Evolutionary conservation across 1,140 invertebrate species (phyloP).

Genomic region (Trichonephila clavata): DNA sequence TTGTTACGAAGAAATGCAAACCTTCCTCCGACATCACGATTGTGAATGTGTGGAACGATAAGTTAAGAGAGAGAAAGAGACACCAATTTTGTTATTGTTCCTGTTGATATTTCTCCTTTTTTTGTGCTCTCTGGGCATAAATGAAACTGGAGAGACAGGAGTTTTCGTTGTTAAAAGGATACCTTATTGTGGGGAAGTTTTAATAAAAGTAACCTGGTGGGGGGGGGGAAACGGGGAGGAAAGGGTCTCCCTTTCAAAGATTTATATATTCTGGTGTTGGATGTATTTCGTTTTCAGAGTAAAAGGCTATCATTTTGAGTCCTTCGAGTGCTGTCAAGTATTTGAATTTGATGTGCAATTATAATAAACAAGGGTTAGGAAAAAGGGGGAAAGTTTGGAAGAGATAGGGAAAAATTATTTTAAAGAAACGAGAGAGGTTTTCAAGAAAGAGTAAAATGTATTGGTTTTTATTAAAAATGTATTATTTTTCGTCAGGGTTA

Average conservation of each 20-base stretch:
- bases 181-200: neutral
- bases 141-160: neutral
- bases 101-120: no score
- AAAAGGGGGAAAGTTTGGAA: neutral
- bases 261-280: neutral
- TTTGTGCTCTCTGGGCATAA: neutral
- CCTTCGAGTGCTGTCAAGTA: neutral
- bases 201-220: neutral
- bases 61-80: neutral
- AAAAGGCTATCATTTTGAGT: neutral
- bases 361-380: neutral
- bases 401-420: neutral
- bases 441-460: no score
- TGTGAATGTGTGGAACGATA: neutral
- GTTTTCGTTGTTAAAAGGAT: neutral
- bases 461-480: no score
- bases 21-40: neutral
- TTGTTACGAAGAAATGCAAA: neutral
- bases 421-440: neutral
- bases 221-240: neutral
- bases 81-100: no score
- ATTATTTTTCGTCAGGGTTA: no score
- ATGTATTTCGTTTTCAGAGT: neutral
- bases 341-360: neutral
- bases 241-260: neutral